Base-by-base conservation (phyloP, 2,888 invertebrate genomes). In the Phrixothrix hirtus region DNA sequence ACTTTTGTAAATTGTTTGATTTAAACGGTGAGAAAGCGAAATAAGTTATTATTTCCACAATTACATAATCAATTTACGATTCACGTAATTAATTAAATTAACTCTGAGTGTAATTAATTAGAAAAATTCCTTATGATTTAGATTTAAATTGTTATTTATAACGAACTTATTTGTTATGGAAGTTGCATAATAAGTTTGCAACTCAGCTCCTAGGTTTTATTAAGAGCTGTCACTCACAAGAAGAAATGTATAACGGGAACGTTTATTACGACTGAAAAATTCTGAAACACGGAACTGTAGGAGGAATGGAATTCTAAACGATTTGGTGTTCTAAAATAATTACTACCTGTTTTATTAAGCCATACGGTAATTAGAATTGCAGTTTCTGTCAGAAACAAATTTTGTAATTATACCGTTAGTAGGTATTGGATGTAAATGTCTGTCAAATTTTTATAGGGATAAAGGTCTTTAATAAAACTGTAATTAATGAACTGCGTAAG, bases 351-450 rank as follows among this genome's bases (percentile, higher is more conserved):
- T 47, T 46, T 58, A 55, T 56, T 51, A 54, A 61, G 47, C 54
- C 55, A 55, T 58, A 57, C 53, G 54, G 56, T 63, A 59, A 63
- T 63, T 63, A 61, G 61, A 61, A 59, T 58, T 58, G 58, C 61
- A 56, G 57, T 51, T 50, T 55, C 57, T 57, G 57, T 57, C 60
- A 57, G 38, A 50, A 58, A 37, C 59, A 58, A 55, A 54, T 55
- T 42, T 50, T 42, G 46, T 42, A 52, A 52, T 52, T 52, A 51
- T 51, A 41, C 35, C 45, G 51, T 51, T 51, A 51, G 45, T n/a
- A n/a, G n/a, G n/a, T 51, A 52, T 52, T 41, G 17, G 34, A 50
- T 29, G 25, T 37, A 38, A 50, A 43, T 26, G 39, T 37, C 15
- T 43, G 49, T 43, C 43, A 34, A 50, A 37, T 21, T 31, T 43